Evolutionary conservation across 2,797 vertebrate species (phyloP), one percentile per base, ranked within the genome.

Genomic region (Alauda arvensis): DNA sequence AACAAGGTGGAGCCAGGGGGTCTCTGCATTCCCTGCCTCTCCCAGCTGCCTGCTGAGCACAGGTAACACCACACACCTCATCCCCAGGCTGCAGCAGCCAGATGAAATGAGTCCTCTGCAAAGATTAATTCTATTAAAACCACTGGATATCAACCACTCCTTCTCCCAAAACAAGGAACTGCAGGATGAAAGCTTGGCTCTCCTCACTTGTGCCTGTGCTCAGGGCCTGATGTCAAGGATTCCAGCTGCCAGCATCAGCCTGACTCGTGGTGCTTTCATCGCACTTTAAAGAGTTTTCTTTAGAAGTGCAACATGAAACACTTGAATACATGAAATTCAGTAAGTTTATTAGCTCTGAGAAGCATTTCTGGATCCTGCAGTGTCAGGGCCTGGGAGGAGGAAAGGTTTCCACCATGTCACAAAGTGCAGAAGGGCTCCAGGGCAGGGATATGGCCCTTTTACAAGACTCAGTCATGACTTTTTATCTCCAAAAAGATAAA

Each of bases 201-300:
- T 77, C 40, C 76, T 77, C 62, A 46, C 40, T 86, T 68, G 62
- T 84, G 25, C 26, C 18, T 17, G 55, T 45, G 77, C 74, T 81
- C 14, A 3, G n/a, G 52, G 79, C 63, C 40, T 6, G 8, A 17
- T 45, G 67, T 81, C 74, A 83, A 57, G 59, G 79, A 87, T 62
- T 78, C 70, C 70, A 87, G 83, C 77, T 85, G 89, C 85, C 82
- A 76, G 74, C 34, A 83, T 56, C 89, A 89, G 85, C 87, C 89
- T 78, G 88, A 72, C 82, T 91, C 71, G 10, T 31, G 21, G 31
- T 81, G 45, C 89, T 92, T 91, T 91, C 79, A 90, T 83, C 45
- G 0, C 29, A 49, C 85, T 78, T 94, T 85, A 87, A 93, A 90
- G 85, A 34, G 33, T 31, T 87, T 75, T 78, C 85, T 78, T 85